A percentile compares a stretch with the other conserved stretches of the same genome.
Evolutionary conservation across 1,140 invertebrate genomes (phyloP).

Genomic region (Lepidotrigona ventralis): DNA sequence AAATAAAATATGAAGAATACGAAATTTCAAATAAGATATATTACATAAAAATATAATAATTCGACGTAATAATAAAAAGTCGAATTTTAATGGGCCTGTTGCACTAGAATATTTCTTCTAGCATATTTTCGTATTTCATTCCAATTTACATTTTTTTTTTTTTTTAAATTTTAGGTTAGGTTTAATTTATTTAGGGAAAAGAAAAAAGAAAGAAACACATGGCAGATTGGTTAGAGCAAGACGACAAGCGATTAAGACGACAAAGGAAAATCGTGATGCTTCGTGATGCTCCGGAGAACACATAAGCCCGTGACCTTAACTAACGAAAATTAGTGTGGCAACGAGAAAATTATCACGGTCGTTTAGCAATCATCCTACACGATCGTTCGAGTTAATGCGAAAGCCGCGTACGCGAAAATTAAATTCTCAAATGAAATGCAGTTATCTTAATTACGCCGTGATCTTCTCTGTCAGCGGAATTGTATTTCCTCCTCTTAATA

Average conservation of each 20-base stretch:
- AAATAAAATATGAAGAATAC: too few relatives aligned
- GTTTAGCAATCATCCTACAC: conserved; percentile 45
- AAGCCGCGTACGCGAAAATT: conserved; percentile 40
- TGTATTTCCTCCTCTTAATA: background rate
- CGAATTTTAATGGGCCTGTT: too few relatives aligned
- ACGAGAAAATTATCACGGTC: conserved; percentile 54
- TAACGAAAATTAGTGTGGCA: conserved; percentile 44
- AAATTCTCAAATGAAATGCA: conserved; percentile 44
- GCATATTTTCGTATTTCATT: too few relatives aligned
- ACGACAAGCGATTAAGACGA: background rate
- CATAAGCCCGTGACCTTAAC: conserved; percentile 42
- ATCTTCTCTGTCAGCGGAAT: too few relatives aligned
- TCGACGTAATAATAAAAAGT: too few relatives aligned
- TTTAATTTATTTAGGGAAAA: too few relatives aligned
- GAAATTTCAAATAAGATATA: too few relatives aligned
- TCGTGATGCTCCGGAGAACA: background rate
- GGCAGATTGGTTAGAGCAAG: background rate
- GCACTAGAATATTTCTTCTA: too few relatives aligned
- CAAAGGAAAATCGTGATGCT: conserved; percentile 15
- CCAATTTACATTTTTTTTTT: too few relatives aligned
- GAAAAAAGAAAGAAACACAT: background rate
- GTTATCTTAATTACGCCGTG: background rate
- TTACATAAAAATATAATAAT: too few relatives aligned
- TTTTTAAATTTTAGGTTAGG: too few relatives aligned
- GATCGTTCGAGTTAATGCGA: conserved; percentile 36